Evolutionary conservation across 2,797 vertebrate genomes (phyloP).

Genomic region (Limosa lapponica): DNA sequence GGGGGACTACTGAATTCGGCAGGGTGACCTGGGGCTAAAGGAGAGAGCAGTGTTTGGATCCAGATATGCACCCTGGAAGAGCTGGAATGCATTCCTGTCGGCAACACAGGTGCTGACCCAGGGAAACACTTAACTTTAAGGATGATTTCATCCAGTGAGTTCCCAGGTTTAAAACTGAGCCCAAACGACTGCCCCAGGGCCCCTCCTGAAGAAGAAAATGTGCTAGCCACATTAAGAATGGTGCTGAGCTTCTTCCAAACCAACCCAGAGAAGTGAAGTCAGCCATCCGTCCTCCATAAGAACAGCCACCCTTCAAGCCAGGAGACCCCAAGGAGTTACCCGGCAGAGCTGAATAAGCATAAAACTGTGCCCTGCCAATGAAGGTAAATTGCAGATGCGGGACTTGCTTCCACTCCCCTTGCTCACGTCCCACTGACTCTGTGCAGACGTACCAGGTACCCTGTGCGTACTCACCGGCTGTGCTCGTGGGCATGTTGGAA

Average conservation of each 20-base stretch:
- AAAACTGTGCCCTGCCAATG: rapidly evolving
- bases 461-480: rapidly evolving
- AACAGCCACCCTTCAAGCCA: background rate
- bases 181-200: rapidly evolving
- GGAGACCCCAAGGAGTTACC: background rate
- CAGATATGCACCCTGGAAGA: background rate
- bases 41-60: background rate
- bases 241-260: background rate
- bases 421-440: background rate
- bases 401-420: background rate
- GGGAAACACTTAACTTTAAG: background rate
- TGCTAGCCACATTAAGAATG: background rate
- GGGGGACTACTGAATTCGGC: background rate
- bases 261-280: background rate
- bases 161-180: background rate
- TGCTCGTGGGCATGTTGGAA: rapidly evolving
- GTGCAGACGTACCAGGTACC: rapidly evolving
- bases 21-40: background rate
- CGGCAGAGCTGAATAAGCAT: rapidly evolving
- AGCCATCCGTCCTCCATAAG: background rate
- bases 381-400: background rate
- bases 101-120: background rate
- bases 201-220: background rate
- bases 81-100: background rate
- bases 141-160: background rate